Base-by-base conservation (phyloP, 2,888 invertebrate species). In the Frankliniella intonsa region DNA sequence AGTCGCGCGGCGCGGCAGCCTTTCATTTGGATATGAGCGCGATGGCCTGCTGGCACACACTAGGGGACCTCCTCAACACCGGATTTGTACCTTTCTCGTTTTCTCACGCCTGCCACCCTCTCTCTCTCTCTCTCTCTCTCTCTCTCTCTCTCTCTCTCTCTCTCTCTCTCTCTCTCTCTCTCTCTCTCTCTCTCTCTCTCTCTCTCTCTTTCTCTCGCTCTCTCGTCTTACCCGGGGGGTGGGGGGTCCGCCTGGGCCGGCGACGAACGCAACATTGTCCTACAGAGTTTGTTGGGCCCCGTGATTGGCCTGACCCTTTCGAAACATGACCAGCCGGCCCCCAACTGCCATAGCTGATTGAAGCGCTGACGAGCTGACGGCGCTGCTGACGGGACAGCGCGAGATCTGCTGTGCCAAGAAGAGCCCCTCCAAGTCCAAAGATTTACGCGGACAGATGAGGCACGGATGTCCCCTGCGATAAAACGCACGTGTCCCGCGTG, bases 91-190 rank as follows among this genome's bases (percentile, higher is more conserved):
- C 49, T 27, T 27, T 55, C 80, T 76, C 55, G 19, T 50, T 50
- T 81, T 50, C n/a, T 27, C 38, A 50, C 49, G 80, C 27, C 38
- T 62, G 49, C 81, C 38, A 50, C 25, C 55, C 27, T 50, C 80
- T 62, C 76, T 62, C 81, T 17, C 82, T 80, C 25, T 9, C 81
- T 80, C 62, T 7, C 80, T 80, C n/a, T 9, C 62, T 81, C 81
- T 80, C 27, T 55, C 3, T 7, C 81, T 81, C 62, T 5, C 81
- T 80, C 8, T 10, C 5, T 80, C 81, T 27, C 76, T 27, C 62
- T 8, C 80, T 81, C 76, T 5, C 62, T 81, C 27, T 79, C 55
- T 50, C 80, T 62, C 76, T 62, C 81, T 17, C 82, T 80, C 25
- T 9, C 81, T 80, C 62, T 7, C 80, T 80, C n/a, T 9, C 62